Conservation (phyloP, 2,888 invertebrate genomes). For the Eudasyphora cyanicolor region DNA sequence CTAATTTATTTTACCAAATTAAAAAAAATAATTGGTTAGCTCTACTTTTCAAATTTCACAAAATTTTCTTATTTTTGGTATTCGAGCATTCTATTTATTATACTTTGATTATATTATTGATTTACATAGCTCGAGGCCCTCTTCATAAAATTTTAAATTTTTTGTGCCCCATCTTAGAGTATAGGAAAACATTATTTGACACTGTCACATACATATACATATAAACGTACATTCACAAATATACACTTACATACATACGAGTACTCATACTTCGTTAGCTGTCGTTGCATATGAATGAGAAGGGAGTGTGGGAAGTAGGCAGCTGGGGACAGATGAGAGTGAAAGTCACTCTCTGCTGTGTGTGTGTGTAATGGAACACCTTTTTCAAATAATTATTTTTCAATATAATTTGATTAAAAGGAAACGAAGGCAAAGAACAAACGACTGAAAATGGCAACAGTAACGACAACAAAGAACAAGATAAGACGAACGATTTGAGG, state of each 20-base stretch:
- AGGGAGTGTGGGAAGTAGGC: not conserved
- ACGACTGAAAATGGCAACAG: not conserved
- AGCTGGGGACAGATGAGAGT: not conserved
- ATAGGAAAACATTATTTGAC: not conserved
- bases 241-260: not conserved
- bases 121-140: no score
- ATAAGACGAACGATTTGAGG: no score
- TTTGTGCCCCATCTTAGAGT: not conserved
- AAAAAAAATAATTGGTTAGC: no score
- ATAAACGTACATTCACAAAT: not conserved
- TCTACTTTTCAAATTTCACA: no score
- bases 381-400: constrained; percentile 46
- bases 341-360: not conserved
- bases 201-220: not conserved
- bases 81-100: no score
- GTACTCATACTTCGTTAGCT: not conserved
- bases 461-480: not conserved
- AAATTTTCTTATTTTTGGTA: no score
- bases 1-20: no score
- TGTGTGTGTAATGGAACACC: constrained; percentile 20
- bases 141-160: no score
- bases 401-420: constrained; percentile 56
- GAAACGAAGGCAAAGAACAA: not conserved
- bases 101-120: no score
- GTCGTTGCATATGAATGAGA: not conserved